phyloP scores from a whole-genome alignment of 2,888 invertebrate species.

The Lacanobia oleracea region DNA sequence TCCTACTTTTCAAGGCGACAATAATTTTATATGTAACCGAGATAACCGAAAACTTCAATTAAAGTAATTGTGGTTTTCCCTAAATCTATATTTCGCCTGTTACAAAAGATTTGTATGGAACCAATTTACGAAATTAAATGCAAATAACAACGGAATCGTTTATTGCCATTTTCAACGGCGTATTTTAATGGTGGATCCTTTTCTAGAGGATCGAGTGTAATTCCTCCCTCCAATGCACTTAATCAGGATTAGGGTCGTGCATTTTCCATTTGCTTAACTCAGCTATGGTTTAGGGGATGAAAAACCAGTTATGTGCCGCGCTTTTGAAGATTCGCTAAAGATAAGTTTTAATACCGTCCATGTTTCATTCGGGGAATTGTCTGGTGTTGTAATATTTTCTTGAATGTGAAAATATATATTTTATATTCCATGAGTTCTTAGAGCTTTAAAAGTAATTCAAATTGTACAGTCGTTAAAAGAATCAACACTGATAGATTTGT shows the following conservation, averaged over 20 bases:
- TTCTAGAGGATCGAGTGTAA: slow-evolving; percentile 41
- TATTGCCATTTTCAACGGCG: slow-evolving; percentile 43
- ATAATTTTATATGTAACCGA: neutral
- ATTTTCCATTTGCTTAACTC: slow-evolving; percentile 62
- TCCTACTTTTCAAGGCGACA: neutral
- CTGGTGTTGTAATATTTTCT: neutral
- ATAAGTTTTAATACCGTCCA: slow-evolving; percentile 40
- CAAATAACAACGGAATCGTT: slow-evolving; percentile 49
- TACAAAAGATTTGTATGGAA: slow-evolving; percentile 21
- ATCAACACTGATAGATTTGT: neutral
- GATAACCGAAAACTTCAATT: neutral
- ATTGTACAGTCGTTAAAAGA: neutral
- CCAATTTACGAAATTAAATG: slow-evolving; percentile 55
- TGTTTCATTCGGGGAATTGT: slow-evolving; percentile 29
- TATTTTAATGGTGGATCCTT: slow-evolving; percentile 43
- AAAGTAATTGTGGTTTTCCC: neutral
- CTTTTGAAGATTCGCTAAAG: slow-evolving; percentile 39
- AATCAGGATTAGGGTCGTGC: slow-evolving; percentile 64
- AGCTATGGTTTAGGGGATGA: slow-evolving; percentile 44
- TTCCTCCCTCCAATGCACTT: slow-evolving; percentile 67
- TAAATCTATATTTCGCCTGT: neutral
- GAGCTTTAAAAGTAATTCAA: neutral
- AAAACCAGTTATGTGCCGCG: slow-evolving; percentile 47
- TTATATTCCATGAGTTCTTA: neutral
- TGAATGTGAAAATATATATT: neutral